These are phyloP conservation scores for Laothoe populi DNA, from an alignment of 2,888 invertebrate species.

Conservation along the genomic window DNA sequence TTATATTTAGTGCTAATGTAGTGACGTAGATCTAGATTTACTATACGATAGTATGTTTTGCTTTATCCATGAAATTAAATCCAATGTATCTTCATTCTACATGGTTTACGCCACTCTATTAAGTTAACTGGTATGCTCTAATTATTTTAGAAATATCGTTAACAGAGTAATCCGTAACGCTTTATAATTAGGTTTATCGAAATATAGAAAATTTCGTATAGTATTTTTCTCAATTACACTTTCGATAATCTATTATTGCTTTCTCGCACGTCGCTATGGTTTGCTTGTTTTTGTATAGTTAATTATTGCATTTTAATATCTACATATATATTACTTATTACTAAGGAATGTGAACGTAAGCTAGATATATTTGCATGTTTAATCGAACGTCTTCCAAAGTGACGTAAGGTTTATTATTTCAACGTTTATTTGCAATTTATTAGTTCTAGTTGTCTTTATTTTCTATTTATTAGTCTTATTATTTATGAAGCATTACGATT, in stretches of 20 bases:
- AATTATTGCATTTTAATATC: slow-evolving; percentile 40
- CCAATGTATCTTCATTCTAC: slow-evolving; percentile 16
- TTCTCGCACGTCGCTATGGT: slow-evolving; percentile 65
- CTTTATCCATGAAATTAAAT: slow-evolving; percentile 35
- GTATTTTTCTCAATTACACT: slow-evolving; percentile 71
- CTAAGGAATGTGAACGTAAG: slow-evolving; percentile 68
- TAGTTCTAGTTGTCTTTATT: slow-evolving; percentile 30
- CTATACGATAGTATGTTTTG: slow-evolving; percentile 29
- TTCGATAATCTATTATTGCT: slow-evolving; percentile 60
- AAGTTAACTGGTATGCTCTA: slow-evolving; percentile 16
- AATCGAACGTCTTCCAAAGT: slow-evolving; percentile 84
- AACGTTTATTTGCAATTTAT: slow-evolving; percentile 36
- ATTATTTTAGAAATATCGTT: slow-evolving; percentile 28
- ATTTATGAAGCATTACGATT: slow-evolving; percentile 27
- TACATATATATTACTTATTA: slow-evolving; percentile 59
- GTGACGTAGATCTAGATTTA: slow-evolving; percentile 34
- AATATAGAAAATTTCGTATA: slow-evolving; percentile 75
- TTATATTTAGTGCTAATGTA: slow-evolving; percentile 64
- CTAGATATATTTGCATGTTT: slow-evolving; percentile 76
- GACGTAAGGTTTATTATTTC: slow-evolving; percentile 68
- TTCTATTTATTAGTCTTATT: slow-evolving; percentile 32
- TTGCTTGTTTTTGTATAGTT: slow-evolving; percentile 49
- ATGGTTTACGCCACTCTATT: slow-evolving; percentile 23
- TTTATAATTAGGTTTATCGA: slow-evolving; percentile 83
- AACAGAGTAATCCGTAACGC: slow-evolving; percentile 78